Conservation (phyloP, 2,113 vertebrate genomes). For the Gambusia holbrooki region DNA sequence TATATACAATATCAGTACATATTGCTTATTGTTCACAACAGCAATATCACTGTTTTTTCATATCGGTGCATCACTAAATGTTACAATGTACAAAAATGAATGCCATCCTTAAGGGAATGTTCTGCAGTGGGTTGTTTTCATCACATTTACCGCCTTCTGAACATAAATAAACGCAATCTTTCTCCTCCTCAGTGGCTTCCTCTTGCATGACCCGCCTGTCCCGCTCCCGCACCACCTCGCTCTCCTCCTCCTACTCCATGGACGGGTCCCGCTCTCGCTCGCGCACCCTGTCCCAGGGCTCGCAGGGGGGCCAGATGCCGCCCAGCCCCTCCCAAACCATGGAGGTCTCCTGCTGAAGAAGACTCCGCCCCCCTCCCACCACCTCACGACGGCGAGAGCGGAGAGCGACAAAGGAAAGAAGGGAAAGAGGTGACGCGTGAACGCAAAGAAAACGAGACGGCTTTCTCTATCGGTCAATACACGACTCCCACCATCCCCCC, state of each 20-base stretch:
- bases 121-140: no score
- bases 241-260: slow-evolving; percentile 88
- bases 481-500: slow-evolving; percentile 54
- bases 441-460: slow-evolving; percentile 46
- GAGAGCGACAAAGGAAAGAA: slow-evolving; percentile 17
- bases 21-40: no score
- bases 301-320: slow-evolving; percentile 84
- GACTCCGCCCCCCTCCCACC: background rate
- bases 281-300: slow-evolving; percentile 89
- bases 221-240: slow-evolving; percentile 90
- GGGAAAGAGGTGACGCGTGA: slow-evolving; percentile 34
- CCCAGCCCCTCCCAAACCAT: slow-evolving; percentile 87
- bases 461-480: slow-evolving; percentile 63
- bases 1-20: no score
- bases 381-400: slow-evolving; percentile 9
- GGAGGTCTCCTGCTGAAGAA: slow-evolving; percentile 89
- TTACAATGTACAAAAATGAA: no score
- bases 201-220: slow-evolving; percentile 94
- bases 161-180: background rate
- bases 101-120: no score
- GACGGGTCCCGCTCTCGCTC: slow-evolving; percentile 87
- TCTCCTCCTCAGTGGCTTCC: slow-evolving; percentile 85
- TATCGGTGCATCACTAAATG: no score
- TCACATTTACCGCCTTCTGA: background rate
- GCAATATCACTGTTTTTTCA: no score